Evolutionary conservation across 2,113 vertebrate species (phyloP), one percentile per base, ranked within the genome.

Genomic region (Scartelaos histophorus): DNA sequence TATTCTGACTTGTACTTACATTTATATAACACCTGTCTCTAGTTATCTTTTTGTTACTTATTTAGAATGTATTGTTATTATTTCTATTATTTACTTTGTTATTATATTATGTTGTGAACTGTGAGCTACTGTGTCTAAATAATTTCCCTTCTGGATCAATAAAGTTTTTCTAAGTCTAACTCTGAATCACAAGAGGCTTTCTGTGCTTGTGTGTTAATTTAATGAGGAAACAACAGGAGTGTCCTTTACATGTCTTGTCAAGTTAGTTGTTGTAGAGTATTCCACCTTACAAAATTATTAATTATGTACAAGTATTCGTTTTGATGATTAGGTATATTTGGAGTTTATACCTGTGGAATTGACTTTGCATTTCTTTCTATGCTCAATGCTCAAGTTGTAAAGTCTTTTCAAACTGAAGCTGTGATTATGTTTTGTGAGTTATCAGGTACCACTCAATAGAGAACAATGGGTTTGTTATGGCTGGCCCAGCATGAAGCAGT

Each of bases 391-490:
- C 11, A 11, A 2, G 13, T 56, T 10, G n/a, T 56, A 22, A 56
- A 57, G 21, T 25, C 3, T 17, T 64, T 78, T 76, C 35, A 71
- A 16, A 53, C 72, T 45, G 76, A 45, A 51, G n/a, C 43, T 46
- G n/a, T 7, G 24, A 56, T 51, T 46, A 25, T 75, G 56, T 53
- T 22, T 34, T 67, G 49, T 35, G 21, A 58, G 46, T 47, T 84
- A 78, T 87, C 86, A 67, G 57, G 46, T 24, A 22, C 74, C 65
- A 73, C 66, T 70, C 64, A 66, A 13, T 81, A 24, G 71, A 87
- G 85, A 81, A 85, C 78, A 86, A 85, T 80, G 58, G 62, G 38
- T 67, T 70, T 86, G 86, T 84, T 79, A 69, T 81, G 81, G 69
- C 86, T 85, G 74, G 34, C 78, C 2, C 82, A 86, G 85, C 46